A percentile compares a stretch with the other conserved stretches of the same genome.
These are phyloP conservation scores for Lophius americanus DNA, from an alignment of 2,797 vertebrate genomes.

Conservation along the genomic window DNA sequence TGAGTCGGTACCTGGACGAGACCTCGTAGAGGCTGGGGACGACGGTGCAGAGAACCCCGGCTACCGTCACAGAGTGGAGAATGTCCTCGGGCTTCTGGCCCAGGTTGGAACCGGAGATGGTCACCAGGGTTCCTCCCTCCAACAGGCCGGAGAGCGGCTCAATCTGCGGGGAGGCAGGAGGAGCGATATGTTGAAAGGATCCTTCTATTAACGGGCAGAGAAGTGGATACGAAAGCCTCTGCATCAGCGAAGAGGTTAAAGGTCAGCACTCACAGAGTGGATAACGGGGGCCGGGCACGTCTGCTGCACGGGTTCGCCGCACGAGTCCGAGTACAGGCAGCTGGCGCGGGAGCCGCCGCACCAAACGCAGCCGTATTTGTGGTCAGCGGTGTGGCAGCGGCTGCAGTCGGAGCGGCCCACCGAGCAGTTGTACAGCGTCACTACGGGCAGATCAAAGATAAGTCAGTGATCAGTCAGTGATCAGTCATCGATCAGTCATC, in stretches of 20 bases:
- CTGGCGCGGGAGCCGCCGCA: conserved; percentile 84
- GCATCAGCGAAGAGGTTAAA: neutral
- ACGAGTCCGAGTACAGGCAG: conserved; percentile 88
- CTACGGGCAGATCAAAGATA: conserved; percentile 63
- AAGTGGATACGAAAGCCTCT: neutral
- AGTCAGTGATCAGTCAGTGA: too few species aligned
- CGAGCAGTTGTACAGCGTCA: conserved; percentile 94
- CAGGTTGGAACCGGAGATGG: conserved; percentile 95
- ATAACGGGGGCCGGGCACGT: conserved; percentile 94
- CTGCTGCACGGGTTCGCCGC: conserved; percentile 82
- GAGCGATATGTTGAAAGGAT: too few species aligned
- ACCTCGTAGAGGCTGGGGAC: conserved; percentile 89
- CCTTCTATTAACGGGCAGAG: too few species aligned
- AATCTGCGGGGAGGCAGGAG: conserved; percentile 76
- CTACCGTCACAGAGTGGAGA: conserved; percentile 88
- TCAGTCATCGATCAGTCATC: too few species aligned
- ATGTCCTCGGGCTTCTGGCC: conserved; percentile 94
- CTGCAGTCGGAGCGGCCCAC: conserved; percentile 94
- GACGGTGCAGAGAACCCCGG: conserved; percentile 88
- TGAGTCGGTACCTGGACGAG: conserved; percentile 88
- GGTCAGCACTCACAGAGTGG: conserved; percentile 83
- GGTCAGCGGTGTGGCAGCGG: conserved; percentile 90
- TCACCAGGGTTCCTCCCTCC: conserved; percentile 92
- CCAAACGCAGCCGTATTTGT: conserved; percentile 93
- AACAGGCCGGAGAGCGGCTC: conserved; percentile 91